Base-by-base conservation (phyloP, 2,113 vertebrate genomes). In the Cettia cetti region DNA sequence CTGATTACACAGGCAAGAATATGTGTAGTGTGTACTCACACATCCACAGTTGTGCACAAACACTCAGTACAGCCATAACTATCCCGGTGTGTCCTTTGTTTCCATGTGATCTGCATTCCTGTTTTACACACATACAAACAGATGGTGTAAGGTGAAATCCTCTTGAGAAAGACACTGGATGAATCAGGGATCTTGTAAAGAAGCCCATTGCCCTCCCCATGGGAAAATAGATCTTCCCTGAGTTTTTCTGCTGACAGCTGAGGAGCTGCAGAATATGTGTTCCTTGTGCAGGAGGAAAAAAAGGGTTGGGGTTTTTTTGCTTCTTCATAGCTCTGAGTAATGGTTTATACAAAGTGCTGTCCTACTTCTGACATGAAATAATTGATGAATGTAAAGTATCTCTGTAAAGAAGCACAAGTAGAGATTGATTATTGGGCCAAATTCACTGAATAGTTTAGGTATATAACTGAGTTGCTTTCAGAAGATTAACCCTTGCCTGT, bases 11-110 rank as follows among this genome's bases (percentile, higher is more conserved):
- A 3, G 54, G 39, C 35, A 57, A 52, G 49, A 76, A 39, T 39
- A 39, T 0, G 0, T 7, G 8, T 40, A 14, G 61, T 1, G 2
- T 61, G 3, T 65, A 40, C 31, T 35, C 17, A 30, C 22, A 11
- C 15, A 20, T 56, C n/a, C 37, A 39, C 21, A 40, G 4, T n/a
- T 1, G 0, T 33, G 59, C 45, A 35, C 47, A 75, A 72, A 28
- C 33, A 9, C 56, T 69, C 23, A 9, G 0, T 47, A 18, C n/a
- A 91, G 66, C 28, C 22, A 17, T 27, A 80, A 20, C 59, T 85
- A 2, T 57, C 31, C 30, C 57, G 49, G 1, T 42, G 24, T 27
- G 20, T 39, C 27, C 59, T 78, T 66, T 50, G 47, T 71, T 94
- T 75, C 44, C 49, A 33, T 1, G 4, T 75, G 42, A 70, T 68